Evolutionary conservation across 2,113 vertebrate species (phyloP).

Genomic region (Globicephala melas): DNA sequence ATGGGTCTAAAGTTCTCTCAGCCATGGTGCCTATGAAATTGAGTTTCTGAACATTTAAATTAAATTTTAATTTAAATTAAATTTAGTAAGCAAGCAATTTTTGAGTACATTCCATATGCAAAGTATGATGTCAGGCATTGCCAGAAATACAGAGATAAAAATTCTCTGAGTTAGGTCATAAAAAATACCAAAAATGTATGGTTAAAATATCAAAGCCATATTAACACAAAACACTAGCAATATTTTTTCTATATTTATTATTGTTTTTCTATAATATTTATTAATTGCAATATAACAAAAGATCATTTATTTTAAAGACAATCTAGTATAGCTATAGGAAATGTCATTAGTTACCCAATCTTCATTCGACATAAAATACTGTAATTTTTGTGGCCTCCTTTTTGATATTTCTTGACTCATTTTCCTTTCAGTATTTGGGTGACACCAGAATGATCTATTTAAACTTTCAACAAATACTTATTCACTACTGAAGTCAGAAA

Average conservation of each 20-base stretch:
- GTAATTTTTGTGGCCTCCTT: background rate
- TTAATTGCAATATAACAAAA: background rate
- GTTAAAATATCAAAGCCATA: background rate
- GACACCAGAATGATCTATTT: background rate
- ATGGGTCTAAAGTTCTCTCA: background rate
- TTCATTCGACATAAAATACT: background rate
- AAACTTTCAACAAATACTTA: background rate
- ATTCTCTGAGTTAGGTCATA: background rate
- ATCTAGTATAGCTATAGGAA: background rate
- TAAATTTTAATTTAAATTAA: background rate
- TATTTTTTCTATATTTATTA: background rate
- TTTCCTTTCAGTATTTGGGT: background rate
- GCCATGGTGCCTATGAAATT: background rate
- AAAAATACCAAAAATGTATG: background rate
- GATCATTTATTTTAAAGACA: background rate
- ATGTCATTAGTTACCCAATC: background rate
- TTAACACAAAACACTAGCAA: background rate
- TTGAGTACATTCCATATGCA: background rate
- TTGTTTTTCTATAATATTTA: too few species aligned
- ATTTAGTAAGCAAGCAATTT: background rate
- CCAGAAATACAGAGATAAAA: background rate
- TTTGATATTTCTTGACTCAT: background rate
- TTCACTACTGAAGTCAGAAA: background rate
- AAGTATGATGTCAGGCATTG: background rate
- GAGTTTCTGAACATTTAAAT: background rate